A percentile compares a stretch with the other conserved stretches of the same genome.
Evolutionary conservation across 2,888 invertebrate species (phyloP).

Genomic region (Temnothorax unifasciatus): DNA sequence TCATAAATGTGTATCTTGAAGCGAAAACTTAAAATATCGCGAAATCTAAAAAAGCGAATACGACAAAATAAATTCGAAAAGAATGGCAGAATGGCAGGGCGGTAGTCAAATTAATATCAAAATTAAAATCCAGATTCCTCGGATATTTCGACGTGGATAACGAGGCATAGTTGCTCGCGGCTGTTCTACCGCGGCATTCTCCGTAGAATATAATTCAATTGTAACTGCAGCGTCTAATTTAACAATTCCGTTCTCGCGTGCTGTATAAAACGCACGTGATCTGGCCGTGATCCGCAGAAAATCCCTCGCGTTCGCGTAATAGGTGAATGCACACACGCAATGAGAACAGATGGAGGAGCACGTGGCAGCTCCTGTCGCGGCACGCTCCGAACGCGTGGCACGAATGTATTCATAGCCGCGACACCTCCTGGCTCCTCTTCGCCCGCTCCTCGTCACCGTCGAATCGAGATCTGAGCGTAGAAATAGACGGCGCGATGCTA

Average conservation of each 20-base stretch:
- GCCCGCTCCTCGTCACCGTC: neutral
- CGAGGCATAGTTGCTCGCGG: neutral
- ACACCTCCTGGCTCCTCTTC: slow-evolving; percentile 1
- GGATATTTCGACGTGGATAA: neutral
- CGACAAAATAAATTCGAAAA: neutral
- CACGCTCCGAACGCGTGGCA: slow-evolving; percentile 69
- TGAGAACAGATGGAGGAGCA: slow-evolving; percentile 57
- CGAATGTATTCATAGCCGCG: slow-evolving; percentile 60
- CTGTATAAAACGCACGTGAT: slow-evolving; percentile 39
- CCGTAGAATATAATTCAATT: slow-evolving; percentile 20
- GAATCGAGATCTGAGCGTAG: slow-evolving; percentile 36
- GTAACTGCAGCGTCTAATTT: neutral
- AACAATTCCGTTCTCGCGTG: slow-evolving; percentile 24
- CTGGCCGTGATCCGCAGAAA: slow-evolving; percentile 20
- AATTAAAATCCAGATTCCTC: neutral
- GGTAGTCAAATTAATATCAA: too few relatives aligned
- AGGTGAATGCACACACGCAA: slow-evolving; percentile 31
- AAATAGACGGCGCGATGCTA: slow-evolving; percentile 45
- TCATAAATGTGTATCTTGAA: neutral
- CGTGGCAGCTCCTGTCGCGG: slow-evolving; percentile 56
- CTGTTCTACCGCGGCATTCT: neutral
- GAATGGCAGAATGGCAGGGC: neutral
- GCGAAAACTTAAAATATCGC: neutral
- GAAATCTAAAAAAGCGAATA: neutral
- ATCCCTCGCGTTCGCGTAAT: slow-evolving; percentile 14